These are phyloP conservation scores for Brachionus calyciflorus DNA, from an alignment of 1,140 invertebrate species.

Conservation along the genomic window DNA sequence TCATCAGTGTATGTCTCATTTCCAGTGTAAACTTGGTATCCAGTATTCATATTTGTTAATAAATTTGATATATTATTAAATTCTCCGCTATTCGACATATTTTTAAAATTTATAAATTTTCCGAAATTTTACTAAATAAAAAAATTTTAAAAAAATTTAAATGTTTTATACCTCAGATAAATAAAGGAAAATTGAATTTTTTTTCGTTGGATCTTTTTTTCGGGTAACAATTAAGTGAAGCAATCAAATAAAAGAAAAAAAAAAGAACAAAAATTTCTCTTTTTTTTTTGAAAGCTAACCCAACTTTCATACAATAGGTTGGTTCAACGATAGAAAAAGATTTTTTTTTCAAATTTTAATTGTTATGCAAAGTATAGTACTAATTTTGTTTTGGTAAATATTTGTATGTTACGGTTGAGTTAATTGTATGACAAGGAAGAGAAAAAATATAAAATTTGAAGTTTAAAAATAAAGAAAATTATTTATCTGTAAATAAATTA, in stretches of 20 bases:
- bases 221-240: slow-evolving; percentile 16
- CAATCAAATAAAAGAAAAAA: slow-evolving; percentile 19
- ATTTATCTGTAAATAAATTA: slow-evolving; percentile 7
- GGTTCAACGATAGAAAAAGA: no score
- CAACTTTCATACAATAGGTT: no score
- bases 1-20: neutral
- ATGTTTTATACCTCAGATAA: slow-evolving; percentile 19
- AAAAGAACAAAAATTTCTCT: neutral
- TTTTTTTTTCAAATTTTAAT: slow-evolving; percentile 9
- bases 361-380: neutral
- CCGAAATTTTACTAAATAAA: neutral
- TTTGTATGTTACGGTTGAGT: slow-evolving; percentile 17
- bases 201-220: no score
- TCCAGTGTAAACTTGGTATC: neutral
- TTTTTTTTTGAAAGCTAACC: no score
- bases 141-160: neutral
- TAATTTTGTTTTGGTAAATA: neutral
- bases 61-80: neutral
- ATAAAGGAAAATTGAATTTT: neutral
- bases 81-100: neutral
- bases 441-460: no score
- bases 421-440: slow-evolving; percentile 13
- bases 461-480: no score
- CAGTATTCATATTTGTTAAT: neutral
- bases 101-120: neutral